phyloP scores from a whole-genome alignment of 2,797 vertebrate species.

The Falco naumanni region DNA sequence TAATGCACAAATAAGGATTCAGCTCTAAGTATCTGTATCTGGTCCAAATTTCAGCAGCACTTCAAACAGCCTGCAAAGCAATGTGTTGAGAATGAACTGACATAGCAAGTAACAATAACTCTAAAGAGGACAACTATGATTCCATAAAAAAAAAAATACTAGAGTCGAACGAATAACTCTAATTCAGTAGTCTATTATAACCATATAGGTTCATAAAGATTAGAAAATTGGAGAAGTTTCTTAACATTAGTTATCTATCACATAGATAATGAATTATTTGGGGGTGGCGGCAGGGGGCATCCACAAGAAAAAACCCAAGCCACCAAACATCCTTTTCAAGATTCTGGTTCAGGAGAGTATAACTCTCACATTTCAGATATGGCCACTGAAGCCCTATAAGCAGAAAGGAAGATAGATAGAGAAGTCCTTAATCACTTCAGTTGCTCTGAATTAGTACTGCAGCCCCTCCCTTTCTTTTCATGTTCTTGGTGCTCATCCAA shows the following conservation, averaged over 20 bases:
- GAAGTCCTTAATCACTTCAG: neutral
- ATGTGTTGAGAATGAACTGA: neutral
- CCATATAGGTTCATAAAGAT: neutral
- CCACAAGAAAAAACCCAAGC: no score
- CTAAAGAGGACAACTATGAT: neutral
- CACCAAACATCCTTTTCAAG: neutral
- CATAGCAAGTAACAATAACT: neutral
- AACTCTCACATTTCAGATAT: neutral
- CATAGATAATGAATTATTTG: no score
- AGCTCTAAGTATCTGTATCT: neutral
- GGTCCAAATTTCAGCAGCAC: neutral
- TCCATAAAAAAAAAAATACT: neutral
- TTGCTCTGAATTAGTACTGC: neutral
- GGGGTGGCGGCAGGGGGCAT: no score
- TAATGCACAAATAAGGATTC: neutral
- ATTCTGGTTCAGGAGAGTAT: neutral
- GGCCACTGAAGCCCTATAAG: neutral
- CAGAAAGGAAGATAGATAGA: neutral
- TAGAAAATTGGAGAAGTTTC: neutral
- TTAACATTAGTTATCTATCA: neutral
- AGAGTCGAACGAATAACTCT: neutral
- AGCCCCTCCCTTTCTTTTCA: neutral
- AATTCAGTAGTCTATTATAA: neutral
- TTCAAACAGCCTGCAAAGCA: neutral
- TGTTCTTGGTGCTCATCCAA: neutral